These are phyloP conservation scores for Sarotherodon lohbergeri DNA, from an alignment of 2,113 vertebrate species.

Conservation along the genomic window DNA sequence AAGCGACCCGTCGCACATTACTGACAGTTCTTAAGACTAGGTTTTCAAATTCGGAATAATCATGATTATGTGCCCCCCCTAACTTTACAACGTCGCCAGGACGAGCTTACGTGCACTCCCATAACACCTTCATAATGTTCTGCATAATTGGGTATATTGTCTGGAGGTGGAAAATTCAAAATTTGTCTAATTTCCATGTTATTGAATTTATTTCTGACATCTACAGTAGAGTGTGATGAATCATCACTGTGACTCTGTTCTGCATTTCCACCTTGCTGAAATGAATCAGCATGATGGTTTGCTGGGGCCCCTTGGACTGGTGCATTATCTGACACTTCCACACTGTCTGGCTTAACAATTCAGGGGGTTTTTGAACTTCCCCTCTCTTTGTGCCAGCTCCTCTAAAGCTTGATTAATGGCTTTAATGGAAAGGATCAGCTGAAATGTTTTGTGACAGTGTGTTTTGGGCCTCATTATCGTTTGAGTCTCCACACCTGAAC, in stretches of 20 bases:
- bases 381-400: background rate
- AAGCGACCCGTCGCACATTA: background rate
- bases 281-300: background rate
- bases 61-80: background rate
- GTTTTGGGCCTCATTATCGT: background rate
- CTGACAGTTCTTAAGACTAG: background rate
- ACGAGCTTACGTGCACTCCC: fast-evolving
- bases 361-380: background rate
- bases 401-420: background rate
- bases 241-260: background rate
- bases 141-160: background rate
- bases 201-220: background rate
- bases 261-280: background rate
- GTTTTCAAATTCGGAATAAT: background rate
- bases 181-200: background rate
- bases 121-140: background rate
- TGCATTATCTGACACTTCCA: too few relatives aligned
- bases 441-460: background rate
- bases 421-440: background rate
- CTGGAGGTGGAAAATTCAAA: background rate
- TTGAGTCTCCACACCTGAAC: background rate
- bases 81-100: background rate
- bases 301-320: too few relatives aligned
- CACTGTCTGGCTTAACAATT: background rate
- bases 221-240: background rate